A percentile compares a stretch with the other conserved stretches of the same genome.
Evolutionary conservation across 2,888 invertebrate genomes (phyloP).

Genomic region (Cerceris rybyensis): DNA sequence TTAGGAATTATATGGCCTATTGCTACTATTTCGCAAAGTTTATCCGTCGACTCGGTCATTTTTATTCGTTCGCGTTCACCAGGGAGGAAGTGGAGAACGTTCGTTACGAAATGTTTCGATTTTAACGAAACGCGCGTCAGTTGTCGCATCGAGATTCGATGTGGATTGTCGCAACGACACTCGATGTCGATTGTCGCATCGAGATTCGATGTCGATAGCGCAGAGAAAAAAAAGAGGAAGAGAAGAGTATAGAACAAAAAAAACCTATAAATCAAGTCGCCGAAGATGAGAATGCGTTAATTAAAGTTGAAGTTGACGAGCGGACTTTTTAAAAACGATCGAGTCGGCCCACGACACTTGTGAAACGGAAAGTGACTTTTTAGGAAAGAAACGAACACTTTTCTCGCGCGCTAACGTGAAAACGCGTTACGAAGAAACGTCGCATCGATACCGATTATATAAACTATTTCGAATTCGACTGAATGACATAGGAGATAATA

Average conservation of each 20-base stretch:
- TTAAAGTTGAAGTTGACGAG: conserved; percentile 8
- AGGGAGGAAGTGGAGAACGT: background rate
- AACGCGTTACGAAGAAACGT: conserved; percentile 44
- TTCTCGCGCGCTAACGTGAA: conserved; percentile 52
- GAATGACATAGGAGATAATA: conserved; percentile 75
- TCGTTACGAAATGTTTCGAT: conserved; percentile 10
- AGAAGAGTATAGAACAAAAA: too few relatives aligned
- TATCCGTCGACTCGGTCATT: conserved; percentile 66
- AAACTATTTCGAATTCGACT: conserved; percentile 75
- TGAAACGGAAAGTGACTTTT: conserved; percentile 73
- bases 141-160: background rate
- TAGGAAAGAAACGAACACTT: conserved; percentile 65
- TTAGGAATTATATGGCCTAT: conserved; percentile 74
- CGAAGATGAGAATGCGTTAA: conserved; percentile 1
- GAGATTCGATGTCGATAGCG: background rate
- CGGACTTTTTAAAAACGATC: conserved; percentile 51
- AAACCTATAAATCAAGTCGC: conserved; percentile 6
- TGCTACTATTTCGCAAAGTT: conserved; percentile 75
- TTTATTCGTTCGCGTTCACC: conserved; percentile 26
- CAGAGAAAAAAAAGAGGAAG: background rate
- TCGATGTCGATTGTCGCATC: too few relatives aligned
- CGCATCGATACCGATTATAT: conserved; percentile 52
- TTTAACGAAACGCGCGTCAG: too few relatives aligned
- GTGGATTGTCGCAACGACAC: background rate
- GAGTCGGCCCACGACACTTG: conserved; percentile 58